Percentiles rank a stretch among this genome's conserved stretches.
phyloP scores from a whole-genome alignment of 2,888 invertebrate species.

The Nemapogon koenigi region DNA sequence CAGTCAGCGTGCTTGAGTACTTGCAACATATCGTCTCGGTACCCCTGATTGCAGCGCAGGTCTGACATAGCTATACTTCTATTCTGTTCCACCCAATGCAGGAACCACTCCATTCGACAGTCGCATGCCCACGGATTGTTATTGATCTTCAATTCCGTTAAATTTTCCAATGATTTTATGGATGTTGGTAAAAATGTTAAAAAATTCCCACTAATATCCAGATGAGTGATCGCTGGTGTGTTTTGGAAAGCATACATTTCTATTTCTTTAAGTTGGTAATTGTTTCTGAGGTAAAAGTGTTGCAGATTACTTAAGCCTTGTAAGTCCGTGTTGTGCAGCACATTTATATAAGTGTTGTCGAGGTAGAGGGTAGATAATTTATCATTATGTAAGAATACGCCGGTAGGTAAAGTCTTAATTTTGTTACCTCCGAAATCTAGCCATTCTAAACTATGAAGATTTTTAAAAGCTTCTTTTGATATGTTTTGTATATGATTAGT shows the following conservation, averaged over 20 bases:
- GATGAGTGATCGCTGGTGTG: constrained; percentile 62
- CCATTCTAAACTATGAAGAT: constrained; percentile 58
- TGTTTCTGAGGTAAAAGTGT: constrained; percentile 67
- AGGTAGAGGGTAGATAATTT: constrained; percentile 66
- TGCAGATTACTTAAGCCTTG: constrained; percentile 67
- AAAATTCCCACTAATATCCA: constrained; percentile 76
- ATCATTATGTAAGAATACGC: constrained; percentile 69
- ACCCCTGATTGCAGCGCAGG: constrained; percentile 70
- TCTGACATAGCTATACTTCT: constrained; percentile 61
- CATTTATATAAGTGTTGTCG: constrained; percentile 71
- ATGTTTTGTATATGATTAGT: constrained; percentile 67
- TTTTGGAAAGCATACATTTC: constrained; percentile 69
- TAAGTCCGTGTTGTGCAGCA: constrained; percentile 70
- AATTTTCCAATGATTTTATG: constrained; percentile 66
- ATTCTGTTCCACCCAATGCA: constrained; percentile 53
- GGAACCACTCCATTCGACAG: constrained; percentile 84
- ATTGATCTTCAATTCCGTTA: constrained; percentile 71
- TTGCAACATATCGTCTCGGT: constrained; percentile 73
- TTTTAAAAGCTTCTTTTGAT: constrained; percentile 66
- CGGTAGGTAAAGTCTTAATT: constrained; percentile 65
- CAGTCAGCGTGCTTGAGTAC: constrained; percentile 77
- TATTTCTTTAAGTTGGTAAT: constrained; percentile 65
- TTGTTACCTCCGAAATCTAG: constrained; percentile 68
- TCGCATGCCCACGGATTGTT: constrained; percentile 87
- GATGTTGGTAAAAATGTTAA: constrained; percentile 75